Evolutionary conservation across 1,140 invertebrate genomes (phyloP).

Genomic region (Drosophila sproati): DNA sequence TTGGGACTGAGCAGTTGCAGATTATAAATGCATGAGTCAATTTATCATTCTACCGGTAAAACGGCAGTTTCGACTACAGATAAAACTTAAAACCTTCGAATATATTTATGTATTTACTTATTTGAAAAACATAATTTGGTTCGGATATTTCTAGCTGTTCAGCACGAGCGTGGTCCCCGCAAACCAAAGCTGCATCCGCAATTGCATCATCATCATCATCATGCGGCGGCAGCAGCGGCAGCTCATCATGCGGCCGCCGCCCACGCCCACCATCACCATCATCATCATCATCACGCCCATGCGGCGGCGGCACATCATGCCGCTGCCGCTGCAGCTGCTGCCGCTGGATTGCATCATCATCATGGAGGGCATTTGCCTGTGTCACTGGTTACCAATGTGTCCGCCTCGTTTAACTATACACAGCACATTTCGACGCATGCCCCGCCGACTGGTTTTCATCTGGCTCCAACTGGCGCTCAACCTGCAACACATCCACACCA

Average conservation of each 20-base stretch:
- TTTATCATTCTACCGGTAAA: too few relatives aligned
- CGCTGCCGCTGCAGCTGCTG: conserved; percentile 62
- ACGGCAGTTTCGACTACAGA: too few relatives aligned
- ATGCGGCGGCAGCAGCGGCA: conserved; percentile 65
- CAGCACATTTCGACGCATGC: conserved; percentile 84
- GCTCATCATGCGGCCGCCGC: conserved; percentile 66
- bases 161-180: conserved; percentile 97
- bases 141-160: conserved; percentile 90
- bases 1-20: too few relatives aligned
- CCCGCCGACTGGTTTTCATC: conserved; percentile 37
- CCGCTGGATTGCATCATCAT: conserved; percentile 71
- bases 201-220: conserved; percentile 78
- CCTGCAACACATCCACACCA: conserved; percentile 39
- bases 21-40: too few relatives aligned
- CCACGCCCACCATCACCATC: conserved; percentile 69
- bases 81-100: too few relatives aligned
- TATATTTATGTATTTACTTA: too few relatives aligned
- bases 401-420: conserved; percentile 82
- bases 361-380: conserved; percentile 69
- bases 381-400: conserved; percentile 81
- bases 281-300: conserved; percentile 71
- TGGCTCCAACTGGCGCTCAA: conserved; percentile 21
- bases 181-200: conserved; percentile 91
- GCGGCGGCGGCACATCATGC: conserved; percentile 73
- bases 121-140: too few relatives aligned